Percentiles rank a stretch among this genome's conserved stretches.
Conservation (phyloP, 2,888 invertebrate species). For the Halictus quadricinctus region DNA sequence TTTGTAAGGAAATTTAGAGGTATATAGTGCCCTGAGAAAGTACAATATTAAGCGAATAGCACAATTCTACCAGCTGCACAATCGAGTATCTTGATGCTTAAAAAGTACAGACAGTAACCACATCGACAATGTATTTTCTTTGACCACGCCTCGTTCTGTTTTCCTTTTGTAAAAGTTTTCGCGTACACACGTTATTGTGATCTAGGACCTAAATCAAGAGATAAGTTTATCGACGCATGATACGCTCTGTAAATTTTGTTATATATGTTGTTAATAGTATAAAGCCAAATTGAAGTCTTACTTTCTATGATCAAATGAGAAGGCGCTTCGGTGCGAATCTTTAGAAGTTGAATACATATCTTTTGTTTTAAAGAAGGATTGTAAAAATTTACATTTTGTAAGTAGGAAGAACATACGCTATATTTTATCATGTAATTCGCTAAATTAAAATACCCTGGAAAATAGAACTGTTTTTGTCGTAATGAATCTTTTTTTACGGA, state of each 20-base stretch:
- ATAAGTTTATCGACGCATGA: conserved; percentile 50
- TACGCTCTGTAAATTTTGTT: conserved; percentile 64
- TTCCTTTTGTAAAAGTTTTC: conserved; percentile 27
- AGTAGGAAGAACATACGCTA: conserved; percentile 60
- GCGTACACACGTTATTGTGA: conserved; percentile 49
- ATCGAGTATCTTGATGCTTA: conserved; percentile 51
- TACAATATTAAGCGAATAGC: conserved; percentile 40
- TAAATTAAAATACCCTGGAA: conserved; percentile 75
- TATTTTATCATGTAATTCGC: conserved; percentile 77
- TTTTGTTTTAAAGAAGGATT: conserved; percentile 58
- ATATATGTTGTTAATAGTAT: conserved; percentile 62
- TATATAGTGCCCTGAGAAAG: conserved; percentile 24
- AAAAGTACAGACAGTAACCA: conserved; percentile 34
- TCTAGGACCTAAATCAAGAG: conserved; percentile 47
- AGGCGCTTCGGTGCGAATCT: conserved; percentile 20
- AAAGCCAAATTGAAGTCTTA: conserved; percentile 49
- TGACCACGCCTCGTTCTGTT: conserved; percentile 34
- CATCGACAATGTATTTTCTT: conserved; percentile 27
- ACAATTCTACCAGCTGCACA: conserved; percentile 67
- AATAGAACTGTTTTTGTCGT: conserved; percentile 71
- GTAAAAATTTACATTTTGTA: conserved; percentile 64
- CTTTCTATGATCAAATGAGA: conserved; percentile 46
- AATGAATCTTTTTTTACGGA: conserved; percentile 68
- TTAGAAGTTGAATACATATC: conserved; percentile 56
- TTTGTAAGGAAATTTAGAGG: conserved; percentile 28